Base-by-base conservation (phyloP, 2,888 invertebrate genomes). In the Escarpia spicata region DNA sequence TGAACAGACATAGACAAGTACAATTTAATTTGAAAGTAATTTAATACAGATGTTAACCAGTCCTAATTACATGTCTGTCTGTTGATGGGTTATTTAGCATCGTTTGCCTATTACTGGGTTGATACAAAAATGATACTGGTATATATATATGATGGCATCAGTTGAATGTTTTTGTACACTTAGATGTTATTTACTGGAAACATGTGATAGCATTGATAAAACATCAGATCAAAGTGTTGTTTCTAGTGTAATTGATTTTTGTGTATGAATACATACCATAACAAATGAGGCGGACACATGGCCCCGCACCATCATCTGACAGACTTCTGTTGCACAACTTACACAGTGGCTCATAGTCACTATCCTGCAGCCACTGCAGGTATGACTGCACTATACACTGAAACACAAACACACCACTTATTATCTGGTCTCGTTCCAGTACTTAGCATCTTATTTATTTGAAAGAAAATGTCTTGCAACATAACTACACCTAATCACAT, bases 341-440 rank as follows among this genome's bases (percentile, higher is more conserved):
- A 97, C 99, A 99, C 95, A 98, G 98, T 37, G 99, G 98, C 96
- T 98, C 98, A 97, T 98, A 99, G 97, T 99, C 99, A 96, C 99
- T 98, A 97, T 99, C 99, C 97, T 99, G 98, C 93, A 99, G 97
- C 99, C 99, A 99, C 96, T 99, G 98, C 92, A 99, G 97, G 97
- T 99, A 99, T 0, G 99, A 99, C 97, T 99, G 99, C 93, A 99
- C 99, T 95, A 99, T 98, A 96, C 99, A 99, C 99, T 99, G 95
- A 90, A 95, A 45, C 45, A 91, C 91, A 91, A 45, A 52, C 52
- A 52, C 52, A 52, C 52, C 52, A 52, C 0, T 52, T 12, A 15
- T 52, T 45, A 45, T 9, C 10, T 45, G 6, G 6, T 45, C 10
- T 45, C 45, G 10, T 10, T 45, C 6, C 45, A 45, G 45, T 45